phyloP scores from a whole-genome alignment of 2,113 vertebrate genomes.

The Tylochromis polylepis region DNA sequence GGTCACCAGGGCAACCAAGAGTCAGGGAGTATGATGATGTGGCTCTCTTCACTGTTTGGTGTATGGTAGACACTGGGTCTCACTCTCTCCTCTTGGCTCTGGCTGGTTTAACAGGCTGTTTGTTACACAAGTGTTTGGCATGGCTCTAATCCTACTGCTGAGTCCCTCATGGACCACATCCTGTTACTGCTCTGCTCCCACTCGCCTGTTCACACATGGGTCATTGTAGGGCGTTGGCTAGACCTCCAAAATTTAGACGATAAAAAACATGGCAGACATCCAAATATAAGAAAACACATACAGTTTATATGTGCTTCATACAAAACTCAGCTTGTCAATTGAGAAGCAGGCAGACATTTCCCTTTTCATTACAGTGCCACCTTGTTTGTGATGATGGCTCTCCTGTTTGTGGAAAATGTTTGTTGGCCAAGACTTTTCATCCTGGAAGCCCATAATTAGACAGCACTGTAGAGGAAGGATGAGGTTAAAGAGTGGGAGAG shows the following conservation, averaged over 20 bases:
- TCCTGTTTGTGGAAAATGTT: conserved; percentile 28
- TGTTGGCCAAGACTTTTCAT: conserved; percentile 44
- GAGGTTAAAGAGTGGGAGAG: conserved; percentile 56
- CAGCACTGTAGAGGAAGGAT: conserved; percentile 44
- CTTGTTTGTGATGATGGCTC: neutral
- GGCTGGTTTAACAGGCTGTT: conserved; percentile 20
- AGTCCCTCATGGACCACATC: conserved; percentile 53
- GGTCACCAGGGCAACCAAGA: neutral
- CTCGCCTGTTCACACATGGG: conserved; percentile 58
- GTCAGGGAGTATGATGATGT: conserved; percentile 11
- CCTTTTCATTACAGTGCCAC: conserved; percentile 17
- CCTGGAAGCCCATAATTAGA: conserved; percentile 60
- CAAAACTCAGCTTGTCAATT: neutral
- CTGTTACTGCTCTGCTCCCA: conserved; percentile 55
- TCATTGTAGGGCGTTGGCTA: conserved; percentile 53
- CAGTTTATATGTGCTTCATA: neutral
- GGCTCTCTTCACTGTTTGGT: neutral
- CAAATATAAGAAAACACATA: conserved; percentile 1
- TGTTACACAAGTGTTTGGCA: conserved; percentile 53
- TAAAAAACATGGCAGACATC: conserved; percentile 43
- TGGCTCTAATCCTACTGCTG: conserved; percentile 2
- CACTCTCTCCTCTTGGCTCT: conserved; percentile 20
- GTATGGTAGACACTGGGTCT: neutral
- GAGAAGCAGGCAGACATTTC: conserved; percentile 23
- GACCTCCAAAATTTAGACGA: conserved; percentile 31